Base-by-base conservation (phyloP, 2,888 invertebrate genomes). In the Actias luna region DNA sequence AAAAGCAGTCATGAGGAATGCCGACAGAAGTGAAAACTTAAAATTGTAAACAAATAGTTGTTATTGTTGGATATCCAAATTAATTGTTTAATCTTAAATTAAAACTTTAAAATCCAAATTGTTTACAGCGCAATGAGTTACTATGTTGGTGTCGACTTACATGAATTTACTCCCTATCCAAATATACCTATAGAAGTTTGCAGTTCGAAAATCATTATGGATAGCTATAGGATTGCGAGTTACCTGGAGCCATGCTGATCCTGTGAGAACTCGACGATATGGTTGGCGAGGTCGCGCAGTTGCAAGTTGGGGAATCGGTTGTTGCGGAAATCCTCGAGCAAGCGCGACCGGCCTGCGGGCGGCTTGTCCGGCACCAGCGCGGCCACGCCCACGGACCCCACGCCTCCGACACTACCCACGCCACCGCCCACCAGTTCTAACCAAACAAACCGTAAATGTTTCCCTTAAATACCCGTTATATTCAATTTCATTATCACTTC, bases 221-320 rank as follows among this genome's bases (percentile, higher is more conserved):
- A 36, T 1, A 7, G 16, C n/a, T 5, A 7, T 42, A 1, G 18
- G 8, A 18, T 16, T 42, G 33, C 14, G 14, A 27, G n/a, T 61
- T 67, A 92, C 93, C 93, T 96, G 59, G 99, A 99, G 60, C 99
- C 99, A 85, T 99, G 99, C 88, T 99, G 99, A 92, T 99, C 99
- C 93, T 98, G 98, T 67, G 99, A 98, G 92, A 99, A 99, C 92
- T 99, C 99, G 27, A 99, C 99, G 83, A 99, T 99, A 90, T 99
- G 99, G 92, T 98, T 97, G 76, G 97, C 96, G 76, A 99, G 94
- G 92, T 99, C 99, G 73, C 98, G 96, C 74, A 99, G 93, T 85
- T 97, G 97, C 77, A 97, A 93, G 91, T 96, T 97, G 68, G 97
- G 97, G 92, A 96, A 98, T 79, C 98, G 94, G 87, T 96, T 96